Conservation (phyloP, 2,113 vertebrate genomes). For the Oxyruncus cristatus region DNA sequence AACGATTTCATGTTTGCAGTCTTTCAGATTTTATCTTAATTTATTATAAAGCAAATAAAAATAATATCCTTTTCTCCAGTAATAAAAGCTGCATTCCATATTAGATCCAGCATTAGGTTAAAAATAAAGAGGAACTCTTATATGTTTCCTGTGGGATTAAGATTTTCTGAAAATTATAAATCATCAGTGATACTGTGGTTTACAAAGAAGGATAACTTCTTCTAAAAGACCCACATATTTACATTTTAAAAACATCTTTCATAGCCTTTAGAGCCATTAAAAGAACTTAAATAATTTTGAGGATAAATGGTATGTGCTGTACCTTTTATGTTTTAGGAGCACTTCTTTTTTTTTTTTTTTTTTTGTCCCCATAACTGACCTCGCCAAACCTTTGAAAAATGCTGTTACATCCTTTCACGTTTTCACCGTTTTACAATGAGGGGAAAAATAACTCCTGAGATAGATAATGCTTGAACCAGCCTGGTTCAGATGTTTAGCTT, state of each 20-base stretch:
- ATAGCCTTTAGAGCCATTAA: conserved; percentile 31
- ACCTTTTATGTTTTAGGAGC: conserved; percentile 19
- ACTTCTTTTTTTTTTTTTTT: conserved; percentile 29
- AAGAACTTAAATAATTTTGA: conserved; percentile 52
- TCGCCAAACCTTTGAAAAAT: conserved; percentile 46
- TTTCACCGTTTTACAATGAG: conserved; percentile 25
- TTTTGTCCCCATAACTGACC: neutral
- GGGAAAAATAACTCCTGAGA: conserved; percentile 45
- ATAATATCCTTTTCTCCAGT: neutral
- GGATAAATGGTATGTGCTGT: conserved; percentile 20
- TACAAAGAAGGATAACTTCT: conserved; percentile 54
- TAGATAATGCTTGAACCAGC: neutral
- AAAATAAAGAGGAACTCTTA: conserved; percentile 66
- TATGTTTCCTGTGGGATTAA: conserved; percentile 63
- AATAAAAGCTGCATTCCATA: conserved; percentile 53
- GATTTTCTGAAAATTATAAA: conserved; percentile 65
- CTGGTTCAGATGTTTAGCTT: conserved; percentile 38
- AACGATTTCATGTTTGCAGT: conserved; percentile 9
- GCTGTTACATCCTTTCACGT: conserved; percentile 26
- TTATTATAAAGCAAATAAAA: conserved; percentile 58
- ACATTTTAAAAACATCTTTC: conserved; percentile 56
- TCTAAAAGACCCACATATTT: conserved; percentile 31
- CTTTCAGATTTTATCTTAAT: conserved; percentile 42
- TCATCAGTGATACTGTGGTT: conserved; percentile 44
- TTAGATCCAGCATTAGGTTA: conserved; percentile 52